Percentiles rank a stretch among this genome's conserved stretches.
These are phyloP conservation scores for Sepiola atlantica DNA, from an alignment of 2,888 invertebrate genomes.

Conservation along the genomic window DNA sequence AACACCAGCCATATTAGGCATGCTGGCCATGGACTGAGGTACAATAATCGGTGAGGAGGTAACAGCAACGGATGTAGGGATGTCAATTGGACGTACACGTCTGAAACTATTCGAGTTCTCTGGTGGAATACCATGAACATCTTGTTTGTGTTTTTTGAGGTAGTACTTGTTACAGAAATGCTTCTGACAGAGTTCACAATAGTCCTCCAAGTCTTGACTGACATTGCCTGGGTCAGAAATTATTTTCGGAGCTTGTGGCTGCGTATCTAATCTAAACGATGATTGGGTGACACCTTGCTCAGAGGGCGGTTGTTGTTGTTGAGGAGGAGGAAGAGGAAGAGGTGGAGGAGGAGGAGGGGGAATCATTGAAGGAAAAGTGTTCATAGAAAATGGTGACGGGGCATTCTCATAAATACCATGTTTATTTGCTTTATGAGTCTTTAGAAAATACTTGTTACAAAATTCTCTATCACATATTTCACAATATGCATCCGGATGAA, in stretches of 20 bases:
- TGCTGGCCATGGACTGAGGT: slow-evolving; percentile 68
- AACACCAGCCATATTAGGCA: slow-evolving; percentile 62
- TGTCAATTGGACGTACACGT: slow-evolving; percentile 57
- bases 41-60: slow-evolving; percentile 62
- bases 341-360: slow-evolving; percentile 57
- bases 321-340: slow-evolving; percentile 57
- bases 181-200: slow-evolving; percentile 75
- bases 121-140: slow-evolving; percentile 75
- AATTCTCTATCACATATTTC: slow-evolving; percentile 98
- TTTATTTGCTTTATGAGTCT: slow-evolving; percentile 97
- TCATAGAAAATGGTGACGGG: slow-evolving; percentile 62
- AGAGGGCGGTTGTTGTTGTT: slow-evolving; percentile 51
- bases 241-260: slow-evolving; percentile 47
- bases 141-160: slow-evolving; percentile 75
- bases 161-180: slow-evolving; percentile 77
- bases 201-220: slow-evolving; percentile 72
- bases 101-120: slow-evolving; percentile 53
- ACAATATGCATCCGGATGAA: slow-evolving; percentile 97
- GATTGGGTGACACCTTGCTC: slow-evolving; percentile 47
- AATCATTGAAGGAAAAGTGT: slow-evolving; percentile 55
- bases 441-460: slow-evolving; percentile 97
- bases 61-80: slow-evolving; percentile 59
- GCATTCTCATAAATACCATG: slow-evolving; percentile 84
- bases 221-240: slow-evolving; percentile 50
- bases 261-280: slow-evolving; percentile 42